Base-by-base conservation (phyloP, 2,113 vertebrate species). In the Lichenostomus cassidix region DNA sequence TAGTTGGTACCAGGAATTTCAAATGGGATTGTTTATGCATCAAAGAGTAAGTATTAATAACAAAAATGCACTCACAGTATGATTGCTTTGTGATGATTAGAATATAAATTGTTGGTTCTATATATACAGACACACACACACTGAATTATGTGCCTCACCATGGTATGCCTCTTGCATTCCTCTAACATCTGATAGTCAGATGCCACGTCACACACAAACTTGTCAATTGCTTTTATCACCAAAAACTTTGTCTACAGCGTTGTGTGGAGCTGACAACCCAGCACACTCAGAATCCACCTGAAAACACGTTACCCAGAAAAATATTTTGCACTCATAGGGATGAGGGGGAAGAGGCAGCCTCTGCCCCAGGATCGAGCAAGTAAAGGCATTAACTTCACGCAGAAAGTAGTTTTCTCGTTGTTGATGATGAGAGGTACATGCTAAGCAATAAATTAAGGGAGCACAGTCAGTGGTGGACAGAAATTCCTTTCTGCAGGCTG, bases 11-110 rank as follows among this genome's bases (percentile, higher is more conserved):
- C 28, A 87, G 92, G 94, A 94, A 96, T 97, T 98, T 97, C 94
- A 98, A 98, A 98, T 97, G 94, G 98, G 94, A 95, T 97, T 98
- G 95, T 97, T 98, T 98, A 97, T 98, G 97, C 97, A 97, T 97
- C 95, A 94, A 96, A 96, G 97, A 92, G 81, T 95, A 96, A 96
- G 92, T 84, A 96, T 97, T 98, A 98, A 98, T 96, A 96, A 93
- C 89, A 91, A 95, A 97, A 93, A 92, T 94, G 91, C 87, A 95
- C 95, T 98, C 96, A 93, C 94, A 97, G 95, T 96, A 76, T 97
- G 95, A 97, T 97, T 97, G 96, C 97, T 97, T 98, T 97, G 94
- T 97, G 94, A 95, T 95, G 96, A 97, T 93, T 97, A 96, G 96
- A 97, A 97, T 96, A 97, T 96, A 96, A 97, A 97, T 97, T 96